These are phyloP conservation scores for Antedon mediterranea DNA, from an alignment of 53 echinoderm and acorn worm genomes.

Conservation along the genomic window DNA sequence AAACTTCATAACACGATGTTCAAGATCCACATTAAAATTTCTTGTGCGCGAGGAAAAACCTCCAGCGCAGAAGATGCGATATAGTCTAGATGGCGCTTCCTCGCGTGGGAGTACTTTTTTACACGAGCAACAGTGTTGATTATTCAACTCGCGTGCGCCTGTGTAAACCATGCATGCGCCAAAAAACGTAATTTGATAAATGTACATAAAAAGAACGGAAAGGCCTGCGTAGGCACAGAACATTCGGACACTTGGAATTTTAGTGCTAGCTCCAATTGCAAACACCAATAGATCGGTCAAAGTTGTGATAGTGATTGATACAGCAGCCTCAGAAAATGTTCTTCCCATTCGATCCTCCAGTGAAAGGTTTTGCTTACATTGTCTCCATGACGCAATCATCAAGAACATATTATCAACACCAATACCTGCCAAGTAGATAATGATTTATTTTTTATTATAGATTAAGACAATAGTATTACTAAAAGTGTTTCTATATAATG, in stretches of 20 bases:
- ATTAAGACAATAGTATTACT: too few relatives aligned
- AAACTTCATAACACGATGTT: constrained; percentile 90
- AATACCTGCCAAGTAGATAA: too few relatives aligned
- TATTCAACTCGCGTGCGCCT: constrained; percentile 67
- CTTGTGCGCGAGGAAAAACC: constrained; percentile 59
- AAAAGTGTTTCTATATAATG: too few relatives aligned
- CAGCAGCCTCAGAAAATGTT: constrained; percentile 85
- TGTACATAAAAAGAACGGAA: constrained; percentile 90
- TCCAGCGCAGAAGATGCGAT: constrained; percentile 81
- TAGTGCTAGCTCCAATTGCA: constrained; percentile 74
- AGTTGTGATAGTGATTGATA: constrained; percentile 97
- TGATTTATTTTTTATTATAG: too few relatives aligned
- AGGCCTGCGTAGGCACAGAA: constrained; percentile 88
- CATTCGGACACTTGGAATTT: constrained; percentile 66
- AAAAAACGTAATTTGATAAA: constrained; percentile 96
- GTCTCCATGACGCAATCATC: constrained; percentile 95
- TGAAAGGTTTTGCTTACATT: constrained; percentile 46
- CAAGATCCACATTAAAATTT: constrained; percentile 36
- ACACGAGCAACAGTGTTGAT: constrained; percentile 83
- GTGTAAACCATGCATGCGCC: constrained; percentile 88
- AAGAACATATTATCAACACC: constrained; percentile 99
- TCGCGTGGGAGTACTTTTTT: constrained; percentile 74
- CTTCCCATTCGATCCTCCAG: constrained; percentile 89
- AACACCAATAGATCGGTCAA: constrained; percentile 87
- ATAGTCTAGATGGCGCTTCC: constrained; percentile 77